These are phyloP conservation scores for Chloroceryle amazona DNA, from an alignment of 2,797 vertebrate genomes.

Conservation along the genomic window DNA sequence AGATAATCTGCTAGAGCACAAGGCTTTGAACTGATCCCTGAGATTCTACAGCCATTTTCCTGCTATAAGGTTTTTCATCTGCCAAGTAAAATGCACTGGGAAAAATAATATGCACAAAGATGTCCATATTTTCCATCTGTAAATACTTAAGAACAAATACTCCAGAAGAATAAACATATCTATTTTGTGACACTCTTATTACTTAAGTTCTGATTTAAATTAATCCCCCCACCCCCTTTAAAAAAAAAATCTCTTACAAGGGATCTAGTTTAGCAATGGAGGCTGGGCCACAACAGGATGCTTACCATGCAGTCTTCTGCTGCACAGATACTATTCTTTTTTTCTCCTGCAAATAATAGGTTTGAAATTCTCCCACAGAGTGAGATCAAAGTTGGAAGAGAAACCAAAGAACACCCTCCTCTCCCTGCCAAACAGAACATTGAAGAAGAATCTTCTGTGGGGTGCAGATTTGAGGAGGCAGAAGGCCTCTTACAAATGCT, in stretches of 20 bases:
- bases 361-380: background rate
- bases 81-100: slow-evolving; percentile 27
- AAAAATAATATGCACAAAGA: slow-evolving; percentile 34
- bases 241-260: background rate
- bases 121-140: slow-evolving; percentile 33
- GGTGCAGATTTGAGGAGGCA: background rate
- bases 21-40: slow-evolving; percentile 9
- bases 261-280: background rate
- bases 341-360: background rate
- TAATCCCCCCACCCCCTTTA: background rate
- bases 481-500: background rate
- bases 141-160: slow-evolving; percentile 12
- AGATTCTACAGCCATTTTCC: background rate
- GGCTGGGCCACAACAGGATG: background rate
- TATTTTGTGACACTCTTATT: background rate
- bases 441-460: background rate
- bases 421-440: background rate
- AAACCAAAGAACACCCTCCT: background rate
- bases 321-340: background rate
- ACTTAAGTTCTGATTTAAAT: background rate
- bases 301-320: background rate
- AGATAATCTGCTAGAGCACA: slow-evolving; percentile 8
- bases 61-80: slow-evolving; percentile 29
- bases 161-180: background rate
- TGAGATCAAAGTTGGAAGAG: background rate